Conservation (phyloP, 2,888 invertebrate species). For the Protophormia terraenovae region DNA sequence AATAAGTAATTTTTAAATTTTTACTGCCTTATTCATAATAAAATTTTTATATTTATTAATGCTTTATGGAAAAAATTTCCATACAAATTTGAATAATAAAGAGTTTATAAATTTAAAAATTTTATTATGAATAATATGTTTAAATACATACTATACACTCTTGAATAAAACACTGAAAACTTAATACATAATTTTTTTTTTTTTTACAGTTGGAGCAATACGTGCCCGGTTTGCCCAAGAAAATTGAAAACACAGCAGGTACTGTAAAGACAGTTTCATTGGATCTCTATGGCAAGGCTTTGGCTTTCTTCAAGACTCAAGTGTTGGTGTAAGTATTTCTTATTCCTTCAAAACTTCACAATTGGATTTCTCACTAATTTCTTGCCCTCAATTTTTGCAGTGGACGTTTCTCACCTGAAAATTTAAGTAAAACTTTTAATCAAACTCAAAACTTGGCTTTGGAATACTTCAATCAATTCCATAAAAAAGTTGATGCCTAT, state of each 20-base stretch:
- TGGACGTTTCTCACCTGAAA: conserved; percentile 89
- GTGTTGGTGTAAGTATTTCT: conserved; percentile 87
- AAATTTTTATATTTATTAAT: too few relatives aligned
- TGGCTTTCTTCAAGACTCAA: conserved; percentile 87
- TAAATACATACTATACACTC: too few relatives aligned
- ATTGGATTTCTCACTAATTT: too few relatives aligned
- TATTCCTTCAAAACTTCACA: too few relatives aligned
- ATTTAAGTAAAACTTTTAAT: conserved; percentile 87
- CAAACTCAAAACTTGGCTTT: conserved; percentile 86
- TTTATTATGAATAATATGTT: too few relatives aligned
- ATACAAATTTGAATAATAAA: too few relatives aligned
- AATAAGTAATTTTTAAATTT: too few relatives aligned
- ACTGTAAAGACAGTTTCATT: conserved; percentile 81
- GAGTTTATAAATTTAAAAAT: too few relatives aligned
- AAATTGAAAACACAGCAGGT: conserved; percentile 83
- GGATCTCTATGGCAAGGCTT: conserved; percentile 83
- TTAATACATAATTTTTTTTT: conserved; percentile 48
- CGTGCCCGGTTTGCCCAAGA: conserved; percentile 87
- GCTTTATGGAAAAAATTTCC: too few relatives aligned
- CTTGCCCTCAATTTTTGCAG: conserved; percentile 82
- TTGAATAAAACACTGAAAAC: neutral
- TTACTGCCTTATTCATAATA: too few relatives aligned
- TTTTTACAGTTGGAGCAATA: conserved; percentile 85
- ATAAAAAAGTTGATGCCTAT: conserved; percentile 89
- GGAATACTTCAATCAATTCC: conserved; percentile 88